phyloP scores from a whole-genome alignment of 2,888 invertebrate species.

The Sinopyrophorus schimmeli region DNA sequence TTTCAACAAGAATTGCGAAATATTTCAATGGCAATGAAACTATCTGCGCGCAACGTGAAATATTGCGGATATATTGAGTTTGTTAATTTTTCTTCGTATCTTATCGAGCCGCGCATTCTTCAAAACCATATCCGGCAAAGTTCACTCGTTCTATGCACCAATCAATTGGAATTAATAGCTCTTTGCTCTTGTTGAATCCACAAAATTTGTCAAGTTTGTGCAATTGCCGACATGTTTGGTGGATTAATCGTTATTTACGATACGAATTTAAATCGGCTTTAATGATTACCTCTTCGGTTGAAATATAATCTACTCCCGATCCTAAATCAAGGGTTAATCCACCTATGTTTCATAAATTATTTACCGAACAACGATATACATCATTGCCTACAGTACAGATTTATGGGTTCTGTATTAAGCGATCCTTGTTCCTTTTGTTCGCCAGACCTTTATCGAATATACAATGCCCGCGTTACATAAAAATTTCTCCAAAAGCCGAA shows the following conservation, averaged over 20 bases:
- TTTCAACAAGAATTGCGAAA: conserved; percentile 19
- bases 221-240: conserved; percentile 37
- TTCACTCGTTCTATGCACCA: neutral
- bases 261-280: conserved; percentile 42
- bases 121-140: conserved; percentile 1
- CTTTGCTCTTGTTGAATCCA: conserved; percentile 4
- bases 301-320: conserved; percentile 42
- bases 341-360: conserved; percentile 44
- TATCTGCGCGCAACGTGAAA: conserved; percentile 11
- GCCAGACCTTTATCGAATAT: conserved; percentile 18
- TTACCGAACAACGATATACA: conserved; percentile 40
- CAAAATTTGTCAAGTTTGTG: conserved; percentile 24
- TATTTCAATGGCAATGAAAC: conserved; percentile 1
- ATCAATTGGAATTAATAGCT: neutral
- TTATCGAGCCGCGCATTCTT: conserved; percentile 4
- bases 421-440: conserved; percentile 21
- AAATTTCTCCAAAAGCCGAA: too few species aligned
- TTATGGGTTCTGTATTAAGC: conserved; percentile 29
- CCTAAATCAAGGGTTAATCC: conserved; percentile 46
- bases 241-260: conserved; percentile 41
- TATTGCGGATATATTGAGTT: conserved; percentile 11
- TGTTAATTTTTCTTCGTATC: conserved; percentile 11
- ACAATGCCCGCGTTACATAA: too few species aligned
- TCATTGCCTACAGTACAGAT: conserved; percentile 39
- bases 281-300: conserved; percentile 41